These are phyloP conservation scores for Drosophila melanocephala DNA, from an alignment of 2,888 invertebrate genomes.

Conservation along the genomic window DNA sequence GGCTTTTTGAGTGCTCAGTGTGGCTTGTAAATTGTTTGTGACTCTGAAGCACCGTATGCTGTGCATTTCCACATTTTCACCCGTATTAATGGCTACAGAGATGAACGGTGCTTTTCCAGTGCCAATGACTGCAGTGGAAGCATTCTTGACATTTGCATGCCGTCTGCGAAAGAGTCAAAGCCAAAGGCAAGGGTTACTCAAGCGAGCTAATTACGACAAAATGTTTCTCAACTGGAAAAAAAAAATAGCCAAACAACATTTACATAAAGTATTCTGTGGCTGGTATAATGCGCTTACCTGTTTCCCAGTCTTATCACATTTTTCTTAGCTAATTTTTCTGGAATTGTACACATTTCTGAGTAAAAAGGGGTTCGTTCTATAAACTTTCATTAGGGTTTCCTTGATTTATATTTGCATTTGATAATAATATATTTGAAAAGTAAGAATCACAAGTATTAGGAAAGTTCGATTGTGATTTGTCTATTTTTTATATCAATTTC, in stretches of 20 bases:
- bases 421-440: background rate
- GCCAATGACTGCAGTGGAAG: constrained; percentile 19
- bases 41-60: constrained; percentile 63
- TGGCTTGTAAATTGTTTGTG: constrained; percentile 76
- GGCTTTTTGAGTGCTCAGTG: constrained; percentile 77
- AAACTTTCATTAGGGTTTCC: background rate
- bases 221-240: constrained; percentile 33
- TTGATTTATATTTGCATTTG: background rate
- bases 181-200: constrained; percentile 47
- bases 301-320: background rate
- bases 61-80: constrained; percentile 26
- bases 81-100: background rate
- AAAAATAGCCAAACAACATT: constrained; percentile 3
- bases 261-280: background rate
- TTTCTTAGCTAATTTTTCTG: background rate
- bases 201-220: constrained; percentile 52
- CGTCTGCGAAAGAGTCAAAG: constrained; percentile 56
- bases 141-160: constrained; percentile 57
- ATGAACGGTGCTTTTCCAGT: background rate
- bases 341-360: background rate
- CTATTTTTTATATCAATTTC: background rate
- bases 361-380: background rate
- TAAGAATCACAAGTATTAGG: background rate
- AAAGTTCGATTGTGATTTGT: background rate
- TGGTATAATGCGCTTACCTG: background rate